These are phyloP conservation scores for Vanessa atalanta DNA, from an alignment of 1,140 invertebrate species.

Conservation along the genomic window DNA sequence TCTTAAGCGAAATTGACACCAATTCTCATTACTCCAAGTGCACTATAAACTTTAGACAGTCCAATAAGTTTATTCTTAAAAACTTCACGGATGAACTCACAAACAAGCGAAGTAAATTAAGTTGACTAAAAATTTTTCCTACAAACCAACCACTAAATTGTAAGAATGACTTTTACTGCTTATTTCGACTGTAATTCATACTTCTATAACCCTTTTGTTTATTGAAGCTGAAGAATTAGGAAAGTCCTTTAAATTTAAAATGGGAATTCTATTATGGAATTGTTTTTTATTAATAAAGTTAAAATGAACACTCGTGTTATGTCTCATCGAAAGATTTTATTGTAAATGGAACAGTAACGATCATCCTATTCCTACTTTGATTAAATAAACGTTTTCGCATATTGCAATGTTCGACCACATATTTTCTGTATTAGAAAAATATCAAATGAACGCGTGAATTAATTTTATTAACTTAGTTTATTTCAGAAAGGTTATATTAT, in stretches of 20 bases:
- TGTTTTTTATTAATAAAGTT: slow-evolving; percentile 6
- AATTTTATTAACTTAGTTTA: too few species aligned
- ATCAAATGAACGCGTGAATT: too few species aligned
- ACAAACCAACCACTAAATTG: not conserved
- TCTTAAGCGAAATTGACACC: not conserved
- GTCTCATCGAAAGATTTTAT: not conserved
- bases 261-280: not conserved
- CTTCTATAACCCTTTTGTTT: not conserved
- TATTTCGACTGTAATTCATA: slow-evolving; percentile 8
- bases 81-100: slow-evolving; percentile 15
- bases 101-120: slow-evolving; percentile 11
- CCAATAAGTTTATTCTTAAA: not conserved
- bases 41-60: not conserved
- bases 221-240: not conserved
- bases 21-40: not conserved
- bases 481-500: too few species aligned
- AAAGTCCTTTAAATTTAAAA: slow-evolving; percentile 7
- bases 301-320: not conserved
- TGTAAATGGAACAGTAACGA: too few species aligned
- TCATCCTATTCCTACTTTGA: too few species aligned
- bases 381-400: too few species aligned
- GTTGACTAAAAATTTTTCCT: slow-evolving; percentile 1
- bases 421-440: too few species aligned
- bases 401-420: too few species aligned
- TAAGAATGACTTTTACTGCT: not conserved